These are phyloP conservation scores for Zoanthus gigantus DNA, from an alignment of 92 coral and sea anemone genomes.

Conservation along the genomic window DNA sequence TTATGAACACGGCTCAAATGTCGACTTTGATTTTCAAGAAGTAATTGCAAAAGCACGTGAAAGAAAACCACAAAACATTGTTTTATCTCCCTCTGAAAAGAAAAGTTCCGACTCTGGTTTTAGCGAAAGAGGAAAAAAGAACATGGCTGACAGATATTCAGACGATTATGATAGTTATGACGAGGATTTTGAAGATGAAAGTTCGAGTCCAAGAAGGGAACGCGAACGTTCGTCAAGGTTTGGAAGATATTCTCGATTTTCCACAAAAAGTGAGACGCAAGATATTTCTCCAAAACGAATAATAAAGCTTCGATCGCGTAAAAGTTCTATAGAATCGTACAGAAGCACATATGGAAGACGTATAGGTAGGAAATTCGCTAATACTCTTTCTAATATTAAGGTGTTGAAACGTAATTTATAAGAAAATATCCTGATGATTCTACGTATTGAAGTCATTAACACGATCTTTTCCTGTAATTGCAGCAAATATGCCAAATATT, in stretches of 20 bases:
- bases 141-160: conserved; percentile 81
- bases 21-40: conserved; percentile 52
- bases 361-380: conserved; percentile 63
- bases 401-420: neutral
- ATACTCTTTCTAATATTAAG: neutral
- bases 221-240: conserved; percentile 32
- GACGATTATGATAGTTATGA: conserved; percentile 93
- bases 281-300: conserved; percentile 66
- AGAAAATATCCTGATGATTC: neutral
- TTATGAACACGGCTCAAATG: conserved; percentile 54
- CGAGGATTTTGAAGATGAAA: conserved; percentile 88
- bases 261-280: conserved; percentile 61
- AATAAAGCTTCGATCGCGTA: conserved; percentile 61
- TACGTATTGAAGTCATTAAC: neutral
- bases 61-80: conserved; percentile 67
- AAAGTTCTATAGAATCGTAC: conserved; percentile 79
- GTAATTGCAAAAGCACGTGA: conserved; percentile 66
- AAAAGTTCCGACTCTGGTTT: conserved; percentile 56
- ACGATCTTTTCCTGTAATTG: neutral
- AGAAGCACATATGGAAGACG: conserved; percentile 77
- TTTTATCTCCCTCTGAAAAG: conserved; percentile 57
- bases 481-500: neutral
- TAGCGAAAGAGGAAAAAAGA: conserved; percentile 41
- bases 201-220: conserved; percentile 67
- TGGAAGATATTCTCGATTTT: conserved; percentile 51